Evolutionary conservation across 2,797 vertebrate species (phyloP), one percentile per base, ranked within the genome.

Genomic region (Anolis apletophallus): DNA sequence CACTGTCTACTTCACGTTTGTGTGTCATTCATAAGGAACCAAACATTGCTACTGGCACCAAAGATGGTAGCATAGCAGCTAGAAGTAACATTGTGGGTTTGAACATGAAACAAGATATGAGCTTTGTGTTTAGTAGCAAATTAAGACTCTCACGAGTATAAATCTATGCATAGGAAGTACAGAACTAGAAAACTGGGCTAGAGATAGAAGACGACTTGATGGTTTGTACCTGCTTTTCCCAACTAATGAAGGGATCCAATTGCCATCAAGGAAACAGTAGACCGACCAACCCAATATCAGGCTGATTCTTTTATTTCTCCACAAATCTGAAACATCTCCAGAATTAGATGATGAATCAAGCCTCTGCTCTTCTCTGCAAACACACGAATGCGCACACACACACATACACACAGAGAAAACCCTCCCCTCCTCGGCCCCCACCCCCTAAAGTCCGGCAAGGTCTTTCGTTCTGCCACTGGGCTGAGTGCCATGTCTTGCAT

Each of bases 221-320:
- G n/a, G 16, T 6, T 29, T 54, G 40, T 32, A 8, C 1, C 2
- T n/a, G 34, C 46, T 26, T 46, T 4, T 1, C 3, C 26, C 34
- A 64, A 19, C 32, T 8, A 74, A 83, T 46, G 19, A 14, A 12
- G 12, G 21, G 17, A 59, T 13, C 1, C 8, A n/a, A 46, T 50
- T 19, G 5, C 61, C n/a, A 76, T 40, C 40, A 23, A 23, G 13
- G 54, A 78, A 83, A 72, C 9, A 73, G 54, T 2, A 52, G 32
- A 79, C 32, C 76, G 46, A 10, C 36, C 73, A 17, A 59, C 12
- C 32, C 81, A 67, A 55, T 16, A 61, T 73, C 73, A 83, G 57
- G 67, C 83, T 79, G 81, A 71, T 50, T 34, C 3, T 83, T 87
- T 87, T 73, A 87, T 84, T 84, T 87, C 34, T 87, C 86, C 64